Conservation (phyloP, 2,888 invertebrate genomes). For the Nematopogon swammerdamellus region DNA sequence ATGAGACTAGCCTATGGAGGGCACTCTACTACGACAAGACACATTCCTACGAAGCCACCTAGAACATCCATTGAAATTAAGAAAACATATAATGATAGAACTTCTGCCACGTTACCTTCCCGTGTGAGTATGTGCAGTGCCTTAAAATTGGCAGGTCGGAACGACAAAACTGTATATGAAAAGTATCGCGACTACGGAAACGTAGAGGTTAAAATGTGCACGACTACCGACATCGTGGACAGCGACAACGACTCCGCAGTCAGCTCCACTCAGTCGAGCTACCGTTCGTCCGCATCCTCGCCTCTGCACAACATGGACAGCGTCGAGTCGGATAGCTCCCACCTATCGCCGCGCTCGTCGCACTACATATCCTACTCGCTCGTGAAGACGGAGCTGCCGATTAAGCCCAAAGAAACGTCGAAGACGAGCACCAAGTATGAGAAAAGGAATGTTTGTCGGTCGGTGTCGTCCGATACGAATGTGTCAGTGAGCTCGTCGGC, state of each 20-base stretch:
- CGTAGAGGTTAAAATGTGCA: conserved; percentile 43
- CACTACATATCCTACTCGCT: conserved; percentile 38
- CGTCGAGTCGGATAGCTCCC: conserved; percentile 54
- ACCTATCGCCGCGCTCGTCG: conserved; percentile 42
- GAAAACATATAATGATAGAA: conserved; percentile 18
- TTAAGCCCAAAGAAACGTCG: conserved; percentile 27
- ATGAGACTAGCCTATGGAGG: conserved; percentile 18
- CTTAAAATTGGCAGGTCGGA: conserved; percentile 22
- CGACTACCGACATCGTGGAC: conserved; percentile 57
- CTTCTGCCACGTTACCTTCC: conserved; percentile 17
- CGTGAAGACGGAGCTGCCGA: conserved; percentile 39
- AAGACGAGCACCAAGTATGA: conserved; percentile 41
- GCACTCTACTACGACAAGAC: conserved; percentile 14
- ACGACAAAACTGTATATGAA: conserved; percentile 28
- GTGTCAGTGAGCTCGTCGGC: conserved; percentile 67
- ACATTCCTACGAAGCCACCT: conserved; percentile 21
- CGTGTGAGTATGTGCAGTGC: conserved; percentile 19
- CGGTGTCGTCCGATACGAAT: conserved; percentile 70
- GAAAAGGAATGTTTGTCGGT: conserved; percentile 61
- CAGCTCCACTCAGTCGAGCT: conserved; percentile 78
- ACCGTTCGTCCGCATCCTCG: conserved; percentile 71
- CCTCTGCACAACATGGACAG: conserved; percentile 66
- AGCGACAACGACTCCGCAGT: conserved; percentile 88
- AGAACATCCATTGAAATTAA: conserved; percentile 27
- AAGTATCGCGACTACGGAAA: conserved; percentile 37